Evolutionary conservation across 1,140 invertebrate species (phyloP).

Genomic region (Octopus bimaculoides): DNA sequence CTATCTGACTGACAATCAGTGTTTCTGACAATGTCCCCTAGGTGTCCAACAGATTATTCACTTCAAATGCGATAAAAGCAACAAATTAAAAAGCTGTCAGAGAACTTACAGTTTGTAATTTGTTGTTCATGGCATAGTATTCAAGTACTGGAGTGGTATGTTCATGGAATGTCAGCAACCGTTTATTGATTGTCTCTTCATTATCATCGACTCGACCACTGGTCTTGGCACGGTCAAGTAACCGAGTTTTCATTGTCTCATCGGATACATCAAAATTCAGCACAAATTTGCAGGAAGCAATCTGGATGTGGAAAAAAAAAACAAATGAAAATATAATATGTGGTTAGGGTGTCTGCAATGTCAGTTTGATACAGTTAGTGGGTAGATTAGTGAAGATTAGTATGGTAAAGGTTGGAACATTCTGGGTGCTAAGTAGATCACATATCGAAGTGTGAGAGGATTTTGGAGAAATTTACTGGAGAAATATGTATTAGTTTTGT

Average conservation of each 20-base stretch:
- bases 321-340: neutral
- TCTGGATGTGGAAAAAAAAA: neutral
- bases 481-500: too few species aligned
- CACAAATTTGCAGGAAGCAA: conserved; percentile 59
- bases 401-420: too few species aligned
- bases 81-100: neutral
- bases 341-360: too few species aligned
- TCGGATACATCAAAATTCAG: conserved; percentile 80
- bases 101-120: conserved; percentile 23
- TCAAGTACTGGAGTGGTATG: conserved; percentile 86
- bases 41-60: too few species aligned
- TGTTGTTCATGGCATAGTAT: conserved; percentile 27
- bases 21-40: too few species aligned
- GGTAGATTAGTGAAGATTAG: too few species aligned
- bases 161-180: conserved; percentile 85
- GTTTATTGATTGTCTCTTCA: conserved; percentile 89
- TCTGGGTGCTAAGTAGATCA: too few species aligned
- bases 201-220: conserved; percentile 94
- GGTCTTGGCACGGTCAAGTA: conserved; percentile 79
- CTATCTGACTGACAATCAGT: too few species aligned
- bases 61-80: too few species aligned
- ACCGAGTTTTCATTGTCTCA: conserved; percentile 77
- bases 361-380: too few species aligned
- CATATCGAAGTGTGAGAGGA: too few species aligned
- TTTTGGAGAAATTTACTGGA: too few species aligned